A percentile compares a stretch with the other conserved stretches of the same genome.
Conservation (phyloP, 1,140 invertebrate species). For the Cyclina sinensis region DNA sequence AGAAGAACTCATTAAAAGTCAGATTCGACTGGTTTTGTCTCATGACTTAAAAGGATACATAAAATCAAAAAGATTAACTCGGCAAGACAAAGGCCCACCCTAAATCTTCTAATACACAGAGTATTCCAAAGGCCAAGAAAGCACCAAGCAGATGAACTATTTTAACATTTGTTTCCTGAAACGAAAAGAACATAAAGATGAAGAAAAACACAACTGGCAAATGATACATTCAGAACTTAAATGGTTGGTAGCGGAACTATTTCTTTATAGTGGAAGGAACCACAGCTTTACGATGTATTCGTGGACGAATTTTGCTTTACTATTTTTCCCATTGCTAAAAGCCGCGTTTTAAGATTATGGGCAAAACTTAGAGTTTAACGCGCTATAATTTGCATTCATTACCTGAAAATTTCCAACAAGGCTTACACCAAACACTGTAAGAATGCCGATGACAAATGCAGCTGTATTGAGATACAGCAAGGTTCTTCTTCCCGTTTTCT, state of each 20-base stretch:
- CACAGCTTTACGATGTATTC: too few species aligned
- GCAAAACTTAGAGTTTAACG: too few species aligned
- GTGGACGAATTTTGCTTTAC: too few species aligned
- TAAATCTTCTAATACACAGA: too few species aligned
- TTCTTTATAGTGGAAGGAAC: too few species aligned
- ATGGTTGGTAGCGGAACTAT: too few species aligned
- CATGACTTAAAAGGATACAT: background rate
- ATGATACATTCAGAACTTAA: too few species aligned
- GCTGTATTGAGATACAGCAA: slow-evolving; percentile 86
- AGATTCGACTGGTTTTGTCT: background rate
- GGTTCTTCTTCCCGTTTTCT: slow-evolving; percentile 64
- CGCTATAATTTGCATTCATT: background rate
- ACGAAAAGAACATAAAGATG: too few species aligned
- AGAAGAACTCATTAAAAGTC: background rate
- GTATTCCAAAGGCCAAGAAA: too few species aligned
- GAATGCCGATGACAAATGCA: slow-evolving; percentile 88
- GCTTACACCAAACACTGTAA: slow-evolving; percentile 90
- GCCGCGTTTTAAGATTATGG: too few species aligned
- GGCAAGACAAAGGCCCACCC: background rate
- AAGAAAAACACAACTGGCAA: too few species aligned
- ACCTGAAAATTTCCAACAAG: slow-evolving; percentile 92
- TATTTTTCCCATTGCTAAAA: background rate
- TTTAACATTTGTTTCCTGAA: background rate
- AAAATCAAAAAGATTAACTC: slow-evolving; percentile 46
- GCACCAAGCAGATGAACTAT: too few species aligned